Evolutionary conservation across 2,113 vertebrate genomes (phyloP).

Genomic region (Rafetus swinhoei): DNA sequence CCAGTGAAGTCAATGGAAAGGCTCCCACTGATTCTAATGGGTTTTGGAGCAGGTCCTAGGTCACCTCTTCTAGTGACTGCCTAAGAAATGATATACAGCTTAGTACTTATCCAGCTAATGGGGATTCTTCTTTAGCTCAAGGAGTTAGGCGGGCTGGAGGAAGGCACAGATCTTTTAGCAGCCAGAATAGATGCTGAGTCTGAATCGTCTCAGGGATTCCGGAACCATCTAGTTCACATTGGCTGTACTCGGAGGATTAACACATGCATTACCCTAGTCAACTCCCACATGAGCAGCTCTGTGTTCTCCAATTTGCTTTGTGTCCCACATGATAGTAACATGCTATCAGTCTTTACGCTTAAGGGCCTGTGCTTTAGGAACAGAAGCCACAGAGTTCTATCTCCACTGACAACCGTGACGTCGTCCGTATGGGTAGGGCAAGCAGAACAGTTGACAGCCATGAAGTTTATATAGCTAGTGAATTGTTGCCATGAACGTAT

Average conservation of each 20-base stretch:
- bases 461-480: slow-evolving; percentile 65
- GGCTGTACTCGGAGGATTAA: slow-evolving; percentile 5
- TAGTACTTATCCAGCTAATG: rapidly evolving
- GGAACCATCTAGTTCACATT: neutral
- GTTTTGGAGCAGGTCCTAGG: neutral
- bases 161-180: neutral
- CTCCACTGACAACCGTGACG: slow-evolving; percentile 75
- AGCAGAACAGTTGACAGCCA: slow-evolving; percentile 73
- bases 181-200: neutral
- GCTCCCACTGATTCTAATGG: neutral
- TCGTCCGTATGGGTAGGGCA: slow-evolving; percentile 54
- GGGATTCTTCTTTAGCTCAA: neutral
- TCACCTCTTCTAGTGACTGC: neutral
- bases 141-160: neutral
- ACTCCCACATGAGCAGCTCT: slow-evolving; percentile 51
- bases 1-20: neutral
- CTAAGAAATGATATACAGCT: neutral
- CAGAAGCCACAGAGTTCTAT: slow-evolving; percentile 61
- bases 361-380: slow-evolving; percentile 26
- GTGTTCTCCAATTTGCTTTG: slow-evolving; percentile 58
- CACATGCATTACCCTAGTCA: slow-evolving; percentile 44
- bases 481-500: slow-evolving; percentile 71
- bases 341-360: slow-evolving; percentile 34
- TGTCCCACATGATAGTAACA: slow-evolving; percentile 8
- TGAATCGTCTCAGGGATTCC: neutral